A percentile compares a stretch with the other conserved stretches of the same genome.
Conservation (phyloP, 1,140 invertebrate genomes). For the Drosophila leontia region DNA sequence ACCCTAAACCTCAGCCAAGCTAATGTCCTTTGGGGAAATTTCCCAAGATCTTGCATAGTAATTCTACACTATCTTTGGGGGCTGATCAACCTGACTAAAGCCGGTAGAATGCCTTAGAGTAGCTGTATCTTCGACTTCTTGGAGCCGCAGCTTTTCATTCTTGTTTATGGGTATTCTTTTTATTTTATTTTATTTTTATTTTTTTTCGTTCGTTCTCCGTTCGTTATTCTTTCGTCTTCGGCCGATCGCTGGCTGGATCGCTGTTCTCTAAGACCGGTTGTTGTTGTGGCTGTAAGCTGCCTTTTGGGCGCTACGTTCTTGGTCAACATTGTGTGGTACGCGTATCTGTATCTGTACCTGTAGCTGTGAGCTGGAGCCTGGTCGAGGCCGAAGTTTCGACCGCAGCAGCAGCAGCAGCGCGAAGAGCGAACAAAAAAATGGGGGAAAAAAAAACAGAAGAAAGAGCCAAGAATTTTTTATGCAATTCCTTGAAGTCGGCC, state of each 20-base stretch:
- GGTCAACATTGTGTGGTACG: constrained; percentile 58
- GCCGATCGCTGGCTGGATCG: constrained; percentile 28
- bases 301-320: constrained; percentile 70
- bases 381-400: constrained; percentile 74
- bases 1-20: background rate
- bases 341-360: constrained; percentile 24
- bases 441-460: constrained; percentile 28
- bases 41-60: background rate
- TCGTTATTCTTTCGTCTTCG: constrained; percentile 62
- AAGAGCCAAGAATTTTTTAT: constrained; percentile 64
- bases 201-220: constrained; percentile 20
- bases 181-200: constrained; percentile 20
- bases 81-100: background rate
- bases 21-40: background rate
- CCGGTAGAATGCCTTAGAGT: constrained; percentile 11
- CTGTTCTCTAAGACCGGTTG: constrained; percentile 75
- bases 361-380: constrained; percentile 53
- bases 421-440: constrained; percentile 25
- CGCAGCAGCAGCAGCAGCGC: constrained; percentile 16
- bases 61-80: background rate
- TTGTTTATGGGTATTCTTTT: constrained; percentile 33
- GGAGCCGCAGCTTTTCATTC: constrained; percentile 34
- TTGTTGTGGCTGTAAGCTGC: constrained; percentile 65
- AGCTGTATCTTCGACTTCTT: constrained; percentile 31
- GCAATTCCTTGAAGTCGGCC: constrained; percentile 79